Percentiles rank a stretch among this genome's conserved stretches.
Conservation (phyloP, 37 sponge, comb jelly and placozoan species). For the Crambe crambe region DNA sequence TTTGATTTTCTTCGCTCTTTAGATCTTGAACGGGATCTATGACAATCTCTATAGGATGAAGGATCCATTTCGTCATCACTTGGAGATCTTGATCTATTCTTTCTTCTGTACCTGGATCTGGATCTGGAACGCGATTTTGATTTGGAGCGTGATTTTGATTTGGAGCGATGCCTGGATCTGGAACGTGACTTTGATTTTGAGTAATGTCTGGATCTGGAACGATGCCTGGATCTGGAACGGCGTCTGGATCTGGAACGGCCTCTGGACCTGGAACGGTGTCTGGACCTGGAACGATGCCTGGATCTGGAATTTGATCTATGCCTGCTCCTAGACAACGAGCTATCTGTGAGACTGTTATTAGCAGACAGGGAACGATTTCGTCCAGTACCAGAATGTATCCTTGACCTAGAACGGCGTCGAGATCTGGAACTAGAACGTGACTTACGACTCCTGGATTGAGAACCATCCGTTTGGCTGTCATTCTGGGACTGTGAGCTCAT, state of each 20-base stretch:
- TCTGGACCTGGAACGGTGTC: not conserved
- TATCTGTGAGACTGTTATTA: not conserved
- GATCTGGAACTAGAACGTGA: not conserved
- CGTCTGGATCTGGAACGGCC: not conserved
- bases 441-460: not conserved
- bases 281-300: not conserved
- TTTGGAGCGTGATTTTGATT: not conserved
- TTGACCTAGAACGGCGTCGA: not conserved
- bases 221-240: not conserved
- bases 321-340: not conserved
- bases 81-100: too few relatives aligned
- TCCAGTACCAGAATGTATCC: not conserved
- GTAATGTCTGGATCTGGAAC: not conserved
- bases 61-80: too few relatives aligned
- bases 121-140: not conserved
- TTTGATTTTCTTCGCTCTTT: not conserved
- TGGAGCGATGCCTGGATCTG: not conserved
- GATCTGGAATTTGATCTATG: not conserved
- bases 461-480: slow-evolving; percentile 4
- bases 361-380: not conserved
- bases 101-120: not conserved
- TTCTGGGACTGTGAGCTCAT: not conserved
- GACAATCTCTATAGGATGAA: not conserved
- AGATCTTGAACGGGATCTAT: not conserved
- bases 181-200: not conserved